phyloP scores from a whole-genome alignment of 1,140 invertebrate species.

The Metaphire vulgaris region DNA sequence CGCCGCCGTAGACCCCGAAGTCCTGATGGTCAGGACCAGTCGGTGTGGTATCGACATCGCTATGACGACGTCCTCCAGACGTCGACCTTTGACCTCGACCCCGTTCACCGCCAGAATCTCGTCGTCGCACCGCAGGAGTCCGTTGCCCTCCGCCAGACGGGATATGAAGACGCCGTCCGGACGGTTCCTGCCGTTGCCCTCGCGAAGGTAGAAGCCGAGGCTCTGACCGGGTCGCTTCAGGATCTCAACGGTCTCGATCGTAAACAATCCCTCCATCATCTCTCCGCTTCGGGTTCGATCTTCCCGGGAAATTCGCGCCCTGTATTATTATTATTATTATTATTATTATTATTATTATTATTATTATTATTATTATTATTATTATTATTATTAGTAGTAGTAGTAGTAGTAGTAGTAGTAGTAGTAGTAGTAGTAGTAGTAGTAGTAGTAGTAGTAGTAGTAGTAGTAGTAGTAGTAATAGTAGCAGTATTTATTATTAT shows the following conservation, averaged over 20 bases:
- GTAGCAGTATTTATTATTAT: too few relatives aligned
- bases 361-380: conserved; percentile 5
- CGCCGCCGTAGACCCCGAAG: background rate
- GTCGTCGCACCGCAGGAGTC: conserved; percentile 93
- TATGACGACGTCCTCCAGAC: conserved; percentile 85
- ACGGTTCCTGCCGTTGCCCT: conserved; percentile 86
- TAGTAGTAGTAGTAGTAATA: conserved; percentile 7
- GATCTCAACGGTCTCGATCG: conserved; percentile 92
- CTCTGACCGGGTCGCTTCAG: conserved; percentile 98
- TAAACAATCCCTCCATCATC: too few relatives aligned
- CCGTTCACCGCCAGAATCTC: conserved; percentile 96
- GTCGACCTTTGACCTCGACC: conserved; percentile 92
- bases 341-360: conserved; percentile 9
- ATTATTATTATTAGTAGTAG: conserved; percentile 6
- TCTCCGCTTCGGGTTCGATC: too few relatives aligned
- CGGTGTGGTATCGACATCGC: conserved; percentile 15
- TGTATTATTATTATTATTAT: background rate
- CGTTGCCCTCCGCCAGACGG: conserved; percentile 78
- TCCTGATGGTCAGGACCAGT: conserved; percentile 9
- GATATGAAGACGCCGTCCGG: conserved; percentile 97
- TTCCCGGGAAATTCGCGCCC: too few relatives aligned
- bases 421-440: conserved; percentile 8
- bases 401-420: conserved; percentile 9
- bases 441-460: conserved; percentile 7
- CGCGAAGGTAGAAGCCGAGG: conserved; percentile 91